A percentile compares a stretch with the other conserved stretches of the same genome.
Evolutionary conservation across 2,888 invertebrate species (phyloP).

Genomic region (Stictocephala bisonia): DNA sequence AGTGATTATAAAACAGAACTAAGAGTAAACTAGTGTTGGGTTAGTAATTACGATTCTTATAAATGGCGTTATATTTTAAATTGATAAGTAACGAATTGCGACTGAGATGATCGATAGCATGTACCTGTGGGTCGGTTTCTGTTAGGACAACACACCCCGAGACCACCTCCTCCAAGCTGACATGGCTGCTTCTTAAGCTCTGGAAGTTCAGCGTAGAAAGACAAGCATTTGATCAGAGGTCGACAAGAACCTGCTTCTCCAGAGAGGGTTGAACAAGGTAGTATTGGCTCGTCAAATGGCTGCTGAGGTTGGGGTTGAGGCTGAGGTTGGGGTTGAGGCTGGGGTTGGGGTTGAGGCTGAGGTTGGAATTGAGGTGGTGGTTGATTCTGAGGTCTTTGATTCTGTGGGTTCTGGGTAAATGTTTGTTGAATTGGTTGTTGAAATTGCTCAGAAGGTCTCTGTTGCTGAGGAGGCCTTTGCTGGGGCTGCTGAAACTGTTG

Average conservation of each 20-base stretch:
- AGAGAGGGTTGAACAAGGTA: conserved; percentile 58
- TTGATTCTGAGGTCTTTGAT: neutral
- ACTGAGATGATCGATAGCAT: too few species aligned
- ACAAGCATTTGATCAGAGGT: conserved; percentile 62
- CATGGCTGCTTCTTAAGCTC: conserved; percentile 63
- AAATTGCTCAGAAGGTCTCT: too few species aligned
- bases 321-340: conserved; percentile 21
- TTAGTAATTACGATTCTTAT: too few species aligned
- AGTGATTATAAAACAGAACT: too few species aligned
- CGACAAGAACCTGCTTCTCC: conserved; percentile 62
- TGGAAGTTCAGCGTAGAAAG: conserved; percentile 63
- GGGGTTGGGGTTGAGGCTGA: neutral
- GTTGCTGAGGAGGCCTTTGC: neutral
- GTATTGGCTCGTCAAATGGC: conserved; percentile 21
- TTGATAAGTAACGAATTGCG: too few species aligned
- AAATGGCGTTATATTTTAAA: too few species aligned
- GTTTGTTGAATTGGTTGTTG: neutral
- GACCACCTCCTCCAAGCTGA: conserved; percentile 57
- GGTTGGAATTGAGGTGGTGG: neutral
- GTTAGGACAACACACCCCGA: conserved; percentile 63
- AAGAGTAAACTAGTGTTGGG: too few species aligned
- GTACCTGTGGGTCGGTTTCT: conserved; percentile 41
- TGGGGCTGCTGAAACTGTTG: conserved; percentile 7
- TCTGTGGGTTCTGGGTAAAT: neutral
- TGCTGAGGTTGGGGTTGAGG: conserved; percentile 29